Evolutionary conservation across 2,888 invertebrate species (phyloP).

Genomic region (Melinaea marsaeus): DNA sequence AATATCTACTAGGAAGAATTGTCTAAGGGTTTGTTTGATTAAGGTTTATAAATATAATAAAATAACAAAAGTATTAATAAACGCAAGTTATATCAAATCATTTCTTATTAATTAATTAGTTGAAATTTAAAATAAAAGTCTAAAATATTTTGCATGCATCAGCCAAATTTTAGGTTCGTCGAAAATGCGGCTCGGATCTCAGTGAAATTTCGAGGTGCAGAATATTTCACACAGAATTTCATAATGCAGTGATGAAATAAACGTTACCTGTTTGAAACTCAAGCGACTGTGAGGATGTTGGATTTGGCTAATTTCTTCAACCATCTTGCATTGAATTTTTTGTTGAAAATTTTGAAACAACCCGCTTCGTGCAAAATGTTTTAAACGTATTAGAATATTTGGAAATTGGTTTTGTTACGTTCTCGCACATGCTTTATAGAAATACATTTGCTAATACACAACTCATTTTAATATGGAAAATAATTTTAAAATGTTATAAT

Average conservation of each 20-base stretch:
- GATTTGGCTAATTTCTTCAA: constrained; percentile 33
- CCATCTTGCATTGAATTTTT: constrained; percentile 2
- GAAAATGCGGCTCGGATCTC: constrained; percentile 16
- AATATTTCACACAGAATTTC: constrained; percentile 25
- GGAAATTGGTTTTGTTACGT: no score
- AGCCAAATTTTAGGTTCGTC: constrained; percentile 7
- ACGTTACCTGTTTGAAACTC: constrained; percentile 25
- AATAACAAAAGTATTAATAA: neutral
- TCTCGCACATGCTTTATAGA: no score
- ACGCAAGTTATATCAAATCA: no score
- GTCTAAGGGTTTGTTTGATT: constrained; percentile 13
- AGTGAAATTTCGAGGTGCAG: constrained; percentile 18
- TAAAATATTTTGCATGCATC: neutral
- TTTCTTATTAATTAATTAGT: neutral
- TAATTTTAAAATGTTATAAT: neutral
- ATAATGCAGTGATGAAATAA: constrained; percentile 29
- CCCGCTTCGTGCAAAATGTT: neutral
- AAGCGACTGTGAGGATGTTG: constrained; percentile 29
- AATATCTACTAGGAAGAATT: neutral
- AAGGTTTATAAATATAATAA: neutral
- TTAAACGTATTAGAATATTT: neutral
- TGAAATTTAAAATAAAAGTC: neutral
- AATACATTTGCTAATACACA: no score
- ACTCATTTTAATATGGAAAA: neutral
- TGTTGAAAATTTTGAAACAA: neutral